These are phyloP conservation scores for Teinopalpus imperialis DNA, from an alignment of 2,888 invertebrate species.

Conservation along the genomic window DNA sequence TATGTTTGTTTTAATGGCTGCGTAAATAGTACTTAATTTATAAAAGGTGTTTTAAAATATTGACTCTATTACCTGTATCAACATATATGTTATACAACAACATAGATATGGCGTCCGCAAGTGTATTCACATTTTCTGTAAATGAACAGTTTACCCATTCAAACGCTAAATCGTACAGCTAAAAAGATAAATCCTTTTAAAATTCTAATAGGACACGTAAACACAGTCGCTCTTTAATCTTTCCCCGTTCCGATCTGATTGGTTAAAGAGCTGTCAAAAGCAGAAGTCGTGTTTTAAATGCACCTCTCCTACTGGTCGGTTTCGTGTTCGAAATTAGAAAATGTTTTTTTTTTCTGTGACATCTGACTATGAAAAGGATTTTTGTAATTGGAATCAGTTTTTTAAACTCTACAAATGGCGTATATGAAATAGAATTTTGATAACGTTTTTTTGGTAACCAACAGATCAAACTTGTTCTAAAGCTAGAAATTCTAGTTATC, in stretches of 20 bases:
- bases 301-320: slow-evolving; percentile 60
- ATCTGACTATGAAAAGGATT: slow-evolving; percentile 19
- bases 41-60: too few relatives aligned
- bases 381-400: slow-evolving; percentile 20
- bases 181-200: slow-evolving; percentile 51
- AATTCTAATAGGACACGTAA: slow-evolving; percentile 60
- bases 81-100: too few relatives aligned
- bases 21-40: too few relatives aligned
- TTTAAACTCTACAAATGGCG: slow-evolving; percentile 29
- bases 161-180: slow-evolving; percentile 28
- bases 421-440: slow-evolving; percentile 40
- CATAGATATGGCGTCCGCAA: not conserved
- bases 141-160: slow-evolving; percentile 22
- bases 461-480: too few relatives aligned
- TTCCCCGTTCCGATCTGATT: slow-evolving; percentile 65
- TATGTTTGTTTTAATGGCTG: too few relatives aligned
- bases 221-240: slow-evolving; percentile 59
- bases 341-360: slow-evolving; percentile 25
- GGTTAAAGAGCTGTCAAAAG: slow-evolving; percentile 70
- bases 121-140: slow-evolving; percentile 6
- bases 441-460: slow-evolving; percentile 9
- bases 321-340: slow-evolving; percentile 49
- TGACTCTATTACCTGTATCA: too few relatives aligned
- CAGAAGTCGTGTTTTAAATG: slow-evolving; percentile 70
- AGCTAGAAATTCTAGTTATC: too few relatives aligned